These are phyloP conservation scores for Nasonia oneida DNA, from an alignment of 2,888 invertebrate genomes.

Conservation along the genomic window DNA sequence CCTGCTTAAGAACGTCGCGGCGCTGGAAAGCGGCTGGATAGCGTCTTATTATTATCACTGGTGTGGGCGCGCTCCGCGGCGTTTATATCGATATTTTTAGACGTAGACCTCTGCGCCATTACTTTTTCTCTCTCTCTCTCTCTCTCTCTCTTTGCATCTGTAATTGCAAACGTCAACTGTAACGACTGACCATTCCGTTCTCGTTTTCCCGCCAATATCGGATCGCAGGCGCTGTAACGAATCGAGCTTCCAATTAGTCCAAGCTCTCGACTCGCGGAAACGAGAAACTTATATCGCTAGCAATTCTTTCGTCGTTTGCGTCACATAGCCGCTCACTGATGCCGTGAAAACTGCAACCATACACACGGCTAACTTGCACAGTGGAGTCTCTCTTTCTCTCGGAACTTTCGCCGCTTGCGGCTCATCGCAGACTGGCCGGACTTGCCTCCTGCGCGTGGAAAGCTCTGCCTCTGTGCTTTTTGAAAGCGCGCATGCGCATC, in stretches of 20 bases:
- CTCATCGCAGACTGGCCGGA: conserved; percentile 48
- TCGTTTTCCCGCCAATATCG: background rate
- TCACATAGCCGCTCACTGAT: too few species aligned
- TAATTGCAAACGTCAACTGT: too few species aligned
- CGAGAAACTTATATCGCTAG: too few species aligned
- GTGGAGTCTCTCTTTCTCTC: too few species aligned
- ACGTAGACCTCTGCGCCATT: background rate
- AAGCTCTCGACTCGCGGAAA: too few species aligned
- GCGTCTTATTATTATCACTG: conserved; percentile 27
- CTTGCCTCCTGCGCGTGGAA: conserved; percentile 29
- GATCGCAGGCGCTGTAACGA: too few species aligned
- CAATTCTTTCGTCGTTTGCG: too few species aligned
- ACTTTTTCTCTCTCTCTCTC: background rate
- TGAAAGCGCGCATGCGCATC: conserved; percentile 46
- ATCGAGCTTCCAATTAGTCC: too few species aligned
- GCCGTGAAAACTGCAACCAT: too few species aligned
- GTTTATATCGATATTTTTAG: conserved; percentile 24
- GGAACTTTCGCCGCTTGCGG: conserved; percentile 39
- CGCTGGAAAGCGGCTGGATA: background rate
- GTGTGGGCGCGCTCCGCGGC: background rate
- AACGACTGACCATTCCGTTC: background rate
- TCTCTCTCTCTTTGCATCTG: too few species aligned
- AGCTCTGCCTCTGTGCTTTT: conserved; percentile 40
- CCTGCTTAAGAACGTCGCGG: background rate
- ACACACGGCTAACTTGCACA: background rate